These are phyloP conservation scores for Rhynchophorus ferrugineus DNA, from an alignment of 1,140 invertebrate species.

Conservation along the genomic window DNA sequence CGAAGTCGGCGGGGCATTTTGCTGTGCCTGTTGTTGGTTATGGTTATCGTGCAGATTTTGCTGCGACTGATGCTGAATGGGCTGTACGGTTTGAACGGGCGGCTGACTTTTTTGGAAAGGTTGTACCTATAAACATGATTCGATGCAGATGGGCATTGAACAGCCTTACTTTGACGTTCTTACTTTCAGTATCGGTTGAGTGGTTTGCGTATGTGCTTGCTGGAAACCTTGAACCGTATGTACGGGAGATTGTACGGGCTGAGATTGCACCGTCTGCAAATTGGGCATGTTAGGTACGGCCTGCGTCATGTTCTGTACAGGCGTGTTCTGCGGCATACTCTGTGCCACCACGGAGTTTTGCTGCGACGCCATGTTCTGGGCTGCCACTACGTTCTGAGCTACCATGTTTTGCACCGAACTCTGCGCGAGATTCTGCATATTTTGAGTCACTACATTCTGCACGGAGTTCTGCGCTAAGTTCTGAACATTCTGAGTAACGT, in stretches of 20 bases:
- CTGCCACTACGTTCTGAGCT: slow-evolving; percentile 11
- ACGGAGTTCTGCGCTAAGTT: slow-evolving; percentile 19
- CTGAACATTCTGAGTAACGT: slow-evolving; percentile 15
- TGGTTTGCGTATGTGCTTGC: slow-evolving; percentile 30
- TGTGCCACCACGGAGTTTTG: slow-evolving; percentile 6
- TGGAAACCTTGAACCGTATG: slow-evolving; percentile 22
- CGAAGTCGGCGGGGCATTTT: slow-evolving; percentile 32
- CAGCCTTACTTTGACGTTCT: not conserved
- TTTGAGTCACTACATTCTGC: slow-evolving; percentile 12
- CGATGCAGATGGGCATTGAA: not conserved
- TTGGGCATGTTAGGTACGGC: slow-evolving; percentile 19
- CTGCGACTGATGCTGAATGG: slow-evolving; percentile 29
- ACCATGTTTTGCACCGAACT: slow-evolving; percentile 12
- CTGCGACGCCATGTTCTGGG: slow-evolving; percentile 13
- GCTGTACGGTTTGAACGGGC: slow-evolving; percentile 36
- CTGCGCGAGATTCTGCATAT: slow-evolving; percentile 13
- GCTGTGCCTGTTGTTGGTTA: slow-evolving; percentile 11
- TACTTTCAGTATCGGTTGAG: slow-evolving; percentile 30
- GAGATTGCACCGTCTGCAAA: slow-evolving; percentile 10
- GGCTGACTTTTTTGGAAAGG: slow-evolving; percentile 37
- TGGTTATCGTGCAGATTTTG: slow-evolving; percentile 24
- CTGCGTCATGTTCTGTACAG: slow-evolving; percentile 14
- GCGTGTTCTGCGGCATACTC: slow-evolving; percentile 13
- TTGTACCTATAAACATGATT: slow-evolving; percentile 24
- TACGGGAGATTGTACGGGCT: slow-evolving; percentile 13